Base-by-base conservation (phyloP, 1,140 invertebrate species). In the Bombus balteatus region DNA sequence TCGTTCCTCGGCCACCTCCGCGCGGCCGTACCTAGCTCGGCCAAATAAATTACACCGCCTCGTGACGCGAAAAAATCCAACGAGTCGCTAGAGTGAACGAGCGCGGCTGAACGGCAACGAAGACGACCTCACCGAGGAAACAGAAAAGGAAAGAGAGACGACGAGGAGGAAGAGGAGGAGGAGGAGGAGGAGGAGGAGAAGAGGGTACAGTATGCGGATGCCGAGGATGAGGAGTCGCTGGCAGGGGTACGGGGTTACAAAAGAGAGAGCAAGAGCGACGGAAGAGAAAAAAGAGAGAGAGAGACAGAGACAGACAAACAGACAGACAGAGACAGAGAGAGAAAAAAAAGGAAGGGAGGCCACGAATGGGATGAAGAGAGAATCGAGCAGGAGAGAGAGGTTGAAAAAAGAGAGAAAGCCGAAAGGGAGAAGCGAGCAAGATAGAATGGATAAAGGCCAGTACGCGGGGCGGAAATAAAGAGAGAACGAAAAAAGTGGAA, bases 1-100 rank as follows among this genome's bases (percentile, higher is more conserved):
- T 83, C 71, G 90, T 79, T 88, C 85, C 76, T 89, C 72, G 82
- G 82, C 85, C 92, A 88, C 74, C 88, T 84, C 91, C 84, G 87
- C 82, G 88, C 82, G 88, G 89, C 32, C n/a, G 87, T 88, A 88
- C 87, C 91, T 92, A 93, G 93, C 94, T 94, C 93, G 93, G 91
- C 93, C 94, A 94, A 94, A 94, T 94, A 94, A 94, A 94, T 94
- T 94, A 94, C 94, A 94, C 93, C 94, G 93, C 93, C 93, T 94
- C 94, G 94, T 94, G 94, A 94, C 94, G 94, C 94, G 94, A 94
- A 94, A 94, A 94, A 94, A 94, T 93, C 94, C 94, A 94, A 94
- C 93, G 93, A 94, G 94, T 94, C 92, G 92, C 91, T 87, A 90
- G 93, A 93, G 94, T 83, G 93, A 93, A 88, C 81, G 89, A 89